Evolutionary conservation across 92 coral and sea anemone genomes (phyloP), one percentile per base, ranked within the genome.

Genomic region (Epizoanthus rinbou): DNA sequence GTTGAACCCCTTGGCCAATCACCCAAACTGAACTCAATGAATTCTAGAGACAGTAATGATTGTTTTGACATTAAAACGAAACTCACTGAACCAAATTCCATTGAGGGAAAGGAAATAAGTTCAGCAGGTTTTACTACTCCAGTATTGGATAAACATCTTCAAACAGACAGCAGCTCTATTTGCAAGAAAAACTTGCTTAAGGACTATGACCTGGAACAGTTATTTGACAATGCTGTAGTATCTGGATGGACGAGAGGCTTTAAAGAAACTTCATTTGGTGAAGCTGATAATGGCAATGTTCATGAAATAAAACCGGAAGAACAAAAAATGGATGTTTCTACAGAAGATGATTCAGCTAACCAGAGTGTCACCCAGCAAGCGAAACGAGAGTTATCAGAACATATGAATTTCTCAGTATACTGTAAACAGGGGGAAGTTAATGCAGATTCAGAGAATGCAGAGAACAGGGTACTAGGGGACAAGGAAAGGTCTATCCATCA

Each of bases 111-210:
- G 43, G 13, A 75, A 18, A 50, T 9, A 50, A 50, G 8, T 10
- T 10, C 54, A 1, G 54, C 54, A 50, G 53, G 21, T 16, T 10
- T 35, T 28, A 31, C 68, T 15, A 62, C 70, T 67, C 73, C 50
- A 17, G 10, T 67, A 5, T 11, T 64, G 16, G 69, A 64, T 35
- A 64, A 64, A 60, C 59, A 21, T 62, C 16, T 22, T 60, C 18
- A 63, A 7, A 60, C 63, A 17, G n/a, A 22, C 9, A 28, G 18
- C 8, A 37, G 64, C 59, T 62, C 64, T 19, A 57, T 13, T 1
- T 78, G 71, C 39, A 78, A 78, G 59, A 78, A 63, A 24, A 78
- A 62, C 7, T 23, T 78, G 19, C 63, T 78, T 14, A 7, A 22
- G 52, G 71, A 78, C 43, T 78, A 78, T 21, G 70, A 41, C 9